Percentiles rank a stretch among this genome's conserved stretches.
phyloP scores from a whole-genome alignment of 2,797 vertebrate species.

The Aldrovandia affinis region DNA sequence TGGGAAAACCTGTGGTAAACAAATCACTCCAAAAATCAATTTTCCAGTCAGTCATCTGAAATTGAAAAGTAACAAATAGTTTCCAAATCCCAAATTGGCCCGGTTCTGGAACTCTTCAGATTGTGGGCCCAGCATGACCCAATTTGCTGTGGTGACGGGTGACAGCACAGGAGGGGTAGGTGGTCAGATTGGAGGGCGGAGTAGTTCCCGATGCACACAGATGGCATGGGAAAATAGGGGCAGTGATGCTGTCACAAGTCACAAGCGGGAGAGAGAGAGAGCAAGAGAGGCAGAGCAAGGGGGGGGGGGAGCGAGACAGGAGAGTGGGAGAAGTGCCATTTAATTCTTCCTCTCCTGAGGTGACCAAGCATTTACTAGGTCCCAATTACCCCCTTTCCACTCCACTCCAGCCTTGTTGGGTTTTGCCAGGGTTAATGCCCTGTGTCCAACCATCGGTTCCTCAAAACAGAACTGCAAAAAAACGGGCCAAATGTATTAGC shows the following conservation, averaged over 20 bases:
- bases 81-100: background rate
- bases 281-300: conserved; percentile 39
- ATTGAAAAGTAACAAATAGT: background rate
- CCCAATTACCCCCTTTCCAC: background rate
- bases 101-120: background rate
- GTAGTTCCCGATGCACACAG: conserved; percentile 3
- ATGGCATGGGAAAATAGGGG: conserved; percentile 25
- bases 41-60: background rate
- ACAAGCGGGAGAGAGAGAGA: background rate
- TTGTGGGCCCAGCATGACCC: background rate
- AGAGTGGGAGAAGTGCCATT: background rate
- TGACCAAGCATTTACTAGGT: background rate
- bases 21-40: background rate
- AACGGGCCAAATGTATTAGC: background rate
- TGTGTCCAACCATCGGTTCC: background rate
- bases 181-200: conserved; percentile 27
- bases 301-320: conserved; percentile 42
- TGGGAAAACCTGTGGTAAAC: background rate
- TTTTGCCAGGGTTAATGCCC: background rate
- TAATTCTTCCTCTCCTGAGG: background rate
- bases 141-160: conserved; percentile 24
- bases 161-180: background rate
- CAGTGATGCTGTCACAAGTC: background rate
- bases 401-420: background rate
- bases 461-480: background rate